Conservation (phyloP, 2,888 invertebrate species). For the Dasysyrphus tricinctus region DNA sequence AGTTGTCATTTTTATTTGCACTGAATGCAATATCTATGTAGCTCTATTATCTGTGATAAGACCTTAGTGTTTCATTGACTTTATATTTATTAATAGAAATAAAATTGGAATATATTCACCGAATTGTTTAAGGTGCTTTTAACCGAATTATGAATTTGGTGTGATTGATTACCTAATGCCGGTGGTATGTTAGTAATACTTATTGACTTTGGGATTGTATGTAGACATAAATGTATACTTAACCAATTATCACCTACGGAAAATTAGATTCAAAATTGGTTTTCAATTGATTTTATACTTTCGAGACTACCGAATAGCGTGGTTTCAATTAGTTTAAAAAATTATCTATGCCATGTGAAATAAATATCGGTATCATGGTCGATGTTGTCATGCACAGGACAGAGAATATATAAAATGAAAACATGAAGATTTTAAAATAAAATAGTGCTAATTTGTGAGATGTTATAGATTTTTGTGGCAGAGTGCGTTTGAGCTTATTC, state of each 20-base stretch:
- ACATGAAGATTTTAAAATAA: neutral
- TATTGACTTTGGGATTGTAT: neutral
- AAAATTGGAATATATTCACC: too few species aligned
- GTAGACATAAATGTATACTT: conserved; percentile 47
- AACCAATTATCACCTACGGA: conserved; percentile 44
- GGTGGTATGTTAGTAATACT: neutral
- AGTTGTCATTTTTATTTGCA: too few species aligned
- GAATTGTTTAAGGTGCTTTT: neutral
- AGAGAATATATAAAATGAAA: neutral
- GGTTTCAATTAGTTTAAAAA: conserved; percentile 64
- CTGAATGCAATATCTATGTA: too few species aligned
- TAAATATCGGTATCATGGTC: conserved; percentile 44
- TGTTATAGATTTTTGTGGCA: conserved; percentile 1
- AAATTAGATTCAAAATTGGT: conserved; percentile 56
- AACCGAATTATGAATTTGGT: neutral
- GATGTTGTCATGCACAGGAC: conserved; percentile 28
- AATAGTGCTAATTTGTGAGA: conserved; percentile 15
- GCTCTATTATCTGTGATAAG: too few species aligned
- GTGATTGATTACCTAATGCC: neutral
- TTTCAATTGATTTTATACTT: conserved; percentile 52
- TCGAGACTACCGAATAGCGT: conserved; percentile 42
- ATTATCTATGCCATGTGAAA: conserved; percentile 62
- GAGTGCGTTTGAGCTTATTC: neutral
- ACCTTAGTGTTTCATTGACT: too few species aligned
- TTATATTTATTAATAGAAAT: too few species aligned